Base-by-base conservation (phyloP, 2,797 vertebrate species). In the Notolabrus celidotus region DNA sequence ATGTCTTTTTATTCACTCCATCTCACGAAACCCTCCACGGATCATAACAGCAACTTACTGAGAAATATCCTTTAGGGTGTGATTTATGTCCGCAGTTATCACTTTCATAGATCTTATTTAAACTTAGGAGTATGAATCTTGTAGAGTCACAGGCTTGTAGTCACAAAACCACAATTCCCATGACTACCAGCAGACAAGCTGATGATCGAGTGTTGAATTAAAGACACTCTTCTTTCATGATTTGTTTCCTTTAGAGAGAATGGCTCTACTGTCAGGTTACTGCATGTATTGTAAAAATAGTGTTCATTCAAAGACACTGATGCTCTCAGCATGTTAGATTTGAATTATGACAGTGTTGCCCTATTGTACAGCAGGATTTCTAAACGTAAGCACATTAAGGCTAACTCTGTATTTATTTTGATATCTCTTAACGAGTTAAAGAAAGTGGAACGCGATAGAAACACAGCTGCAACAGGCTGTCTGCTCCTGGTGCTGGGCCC, bases 21-120 rank as follows among this genome's bases (percentile, higher is more conserved):
- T 63, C 39, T 31, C 20, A 51, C 42, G 3, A 54, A 67, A 67
- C 42, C 58, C 39, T 39, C 7, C 19, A 29, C 23, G 29, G 45
- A 67, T 62, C 54, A 45, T 34, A 53, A 54, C 49, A 58, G 39
- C 5, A n/a, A 53, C 22, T 31, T 23, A 17, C 15, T 29, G 5
- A 46, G 27, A 75, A 72, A 53, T 12, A 60, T 67, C 15, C 14
- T 33, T n/a, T n/a, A n/a, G n/a, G n/a, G n/a, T 15, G 6, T 36
- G 33, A 58, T 77, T 74, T 10, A 54, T 55, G 2, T 49, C 34
- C 50, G 14, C 36, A 67, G n/a, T 61, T 47, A 25, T 77, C 19
- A 42, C 20, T 69, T 67, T 68, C 7, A 54, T 20, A 56, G 34
- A 50, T 60, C 12, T 33, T 14, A 38, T 17, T 64, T 65, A 25